Base-by-base conservation (phyloP, 92 coral and sea anemone species). In the Porites evermanni region DNA sequence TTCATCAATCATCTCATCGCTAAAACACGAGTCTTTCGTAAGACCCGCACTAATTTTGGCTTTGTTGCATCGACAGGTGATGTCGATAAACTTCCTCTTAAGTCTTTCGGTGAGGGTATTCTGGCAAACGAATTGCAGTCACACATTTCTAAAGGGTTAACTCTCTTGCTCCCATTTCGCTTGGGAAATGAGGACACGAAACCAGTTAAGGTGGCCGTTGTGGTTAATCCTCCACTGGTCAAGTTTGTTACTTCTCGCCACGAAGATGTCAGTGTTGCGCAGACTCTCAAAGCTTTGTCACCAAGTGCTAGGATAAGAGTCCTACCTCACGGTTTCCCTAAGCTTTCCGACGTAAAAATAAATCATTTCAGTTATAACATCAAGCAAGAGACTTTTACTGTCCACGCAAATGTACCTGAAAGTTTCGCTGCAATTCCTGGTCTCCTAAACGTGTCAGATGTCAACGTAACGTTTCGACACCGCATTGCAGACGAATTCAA, bases 1-100 rank as follows among this genome's bases (percentile, higher is more conserved):
- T 97, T 95, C 63, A 93, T 97, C 21, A 95, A 93, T 77, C 93
- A 97, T 52, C 89, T 97, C 60, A 87, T 97, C n/a, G 93, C 89
- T 1, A 84, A 95, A 79, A 97, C 96, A 7, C 87, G 95, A 29
- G 83, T 95, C 13, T 94, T 97, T 60, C 96, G 96, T 80, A 86
- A 94, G 69, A 67, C 92, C 19, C 82, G 90, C 66, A 94, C 96
- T 13, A 87, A 93, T 76, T 97, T 97, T 61, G 99, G 99, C 63
- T 97, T 97, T 63, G 99, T 94, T 54, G 99, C 99, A 17, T 97
- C 99, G 1, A 95, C 99, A 29, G 98, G 91, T 56, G 95, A 93
- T 53, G 95, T 97, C 1, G 98, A 97, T 53, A 93, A 95, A 54
- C 92, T 97, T 17, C 98, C 96, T 6, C 83, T 97, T 64, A 95